Percentiles rank a stretch among this genome's conserved stretches.
phyloP scores from a whole-genome alignment of 2,888 invertebrate species.

The Ichneumoninae sp. region DNA sequence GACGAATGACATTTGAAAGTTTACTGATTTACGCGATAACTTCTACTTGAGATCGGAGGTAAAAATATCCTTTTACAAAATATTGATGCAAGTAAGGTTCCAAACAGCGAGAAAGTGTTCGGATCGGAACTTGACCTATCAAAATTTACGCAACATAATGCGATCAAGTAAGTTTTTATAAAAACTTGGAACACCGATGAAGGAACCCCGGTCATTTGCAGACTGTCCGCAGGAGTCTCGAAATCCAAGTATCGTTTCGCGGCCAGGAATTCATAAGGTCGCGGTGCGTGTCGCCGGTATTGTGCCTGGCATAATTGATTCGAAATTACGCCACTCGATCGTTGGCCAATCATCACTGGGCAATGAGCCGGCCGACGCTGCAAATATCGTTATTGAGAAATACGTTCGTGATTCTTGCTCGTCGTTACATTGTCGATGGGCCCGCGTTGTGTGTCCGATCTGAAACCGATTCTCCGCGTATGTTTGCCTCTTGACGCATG shows the following conservation, averaged over 20 bases:
- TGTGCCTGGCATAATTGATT: conserved; percentile 73
- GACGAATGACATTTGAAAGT: not conserved
- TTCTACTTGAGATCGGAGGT: not conserved
- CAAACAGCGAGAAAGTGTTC: not conserved
- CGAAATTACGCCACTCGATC: conserved; percentile 62
- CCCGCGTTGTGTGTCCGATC: conserved; percentile 5
- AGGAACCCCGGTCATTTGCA: not conserved
- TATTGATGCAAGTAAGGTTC: not conserved
- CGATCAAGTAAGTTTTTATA: not conserved
- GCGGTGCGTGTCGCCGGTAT: conserved; percentile 63
- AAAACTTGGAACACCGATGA: not conserved
- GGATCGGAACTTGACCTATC: not conserved
- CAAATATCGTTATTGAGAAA: conserved; percentile 26
- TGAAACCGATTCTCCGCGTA: not conserved
- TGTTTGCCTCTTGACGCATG: conserved; percentile 9
- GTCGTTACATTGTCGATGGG: conserved; percentile 14
- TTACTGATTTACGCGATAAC: not conserved
- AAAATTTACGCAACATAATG: not conserved
- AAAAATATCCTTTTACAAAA: not conserved
- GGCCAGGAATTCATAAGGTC: conserved; percentile 71
- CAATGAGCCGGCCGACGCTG: conserved; percentile 14
- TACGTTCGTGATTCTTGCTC: not conserved
- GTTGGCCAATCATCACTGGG: conserved; percentile 24
- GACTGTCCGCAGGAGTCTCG: conserved; percentile 29
- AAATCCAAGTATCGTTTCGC: conserved; percentile 50